Conservation (phyloP, 2,888 invertebrate species). For the Polylopha cassiicola region DNA sequence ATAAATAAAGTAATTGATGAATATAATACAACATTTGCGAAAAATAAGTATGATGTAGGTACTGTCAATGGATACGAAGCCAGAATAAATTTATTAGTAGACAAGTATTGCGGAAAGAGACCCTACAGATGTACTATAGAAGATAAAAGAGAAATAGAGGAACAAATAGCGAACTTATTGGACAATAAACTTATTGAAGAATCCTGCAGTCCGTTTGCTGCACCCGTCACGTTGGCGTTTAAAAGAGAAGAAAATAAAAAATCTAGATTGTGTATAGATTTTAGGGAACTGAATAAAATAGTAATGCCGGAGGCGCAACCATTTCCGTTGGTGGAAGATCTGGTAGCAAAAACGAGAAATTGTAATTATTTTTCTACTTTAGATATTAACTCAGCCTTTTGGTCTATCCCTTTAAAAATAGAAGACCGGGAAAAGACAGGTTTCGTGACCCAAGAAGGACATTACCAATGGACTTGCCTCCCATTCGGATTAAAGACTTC, state of each 20-base stretch:
- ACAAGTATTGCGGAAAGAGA: constrained; percentile 21
- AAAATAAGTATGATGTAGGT: constrained; percentile 24
- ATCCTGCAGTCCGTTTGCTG: constrained; percentile 19
- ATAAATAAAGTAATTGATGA: constrained; percentile 22
- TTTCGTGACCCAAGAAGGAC: too few relatives aligned
- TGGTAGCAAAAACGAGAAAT: neutral
- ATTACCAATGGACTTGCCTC: neutral
- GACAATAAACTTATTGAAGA: constrained; percentile 15
- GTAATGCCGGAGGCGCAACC: neutral
- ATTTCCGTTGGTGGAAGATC: neutral
- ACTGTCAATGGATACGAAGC: constrained; percentile 24
- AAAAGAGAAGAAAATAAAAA: constrained; percentile 13
- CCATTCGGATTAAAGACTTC: too few relatives aligned
- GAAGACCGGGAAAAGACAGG: constrained; percentile 1
- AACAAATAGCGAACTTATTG: constrained; percentile 11
- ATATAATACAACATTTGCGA: constrained; percentile 23
- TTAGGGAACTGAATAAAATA: neutral
- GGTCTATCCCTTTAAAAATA: constrained; percentile 4
- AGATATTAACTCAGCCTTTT: constrained; percentile 4
- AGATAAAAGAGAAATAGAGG: constrained; percentile 19
- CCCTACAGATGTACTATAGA: constrained; percentile 19
- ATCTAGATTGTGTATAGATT: too few relatives aligned
- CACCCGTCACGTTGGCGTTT: constrained; percentile 20
- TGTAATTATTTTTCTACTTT: constrained; percentile 6
- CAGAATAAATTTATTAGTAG: constrained; percentile 18